phyloP scores from a whole-genome alignment of 2,113 vertebrate species.

The Lethenteron camtschaticum region DNA sequence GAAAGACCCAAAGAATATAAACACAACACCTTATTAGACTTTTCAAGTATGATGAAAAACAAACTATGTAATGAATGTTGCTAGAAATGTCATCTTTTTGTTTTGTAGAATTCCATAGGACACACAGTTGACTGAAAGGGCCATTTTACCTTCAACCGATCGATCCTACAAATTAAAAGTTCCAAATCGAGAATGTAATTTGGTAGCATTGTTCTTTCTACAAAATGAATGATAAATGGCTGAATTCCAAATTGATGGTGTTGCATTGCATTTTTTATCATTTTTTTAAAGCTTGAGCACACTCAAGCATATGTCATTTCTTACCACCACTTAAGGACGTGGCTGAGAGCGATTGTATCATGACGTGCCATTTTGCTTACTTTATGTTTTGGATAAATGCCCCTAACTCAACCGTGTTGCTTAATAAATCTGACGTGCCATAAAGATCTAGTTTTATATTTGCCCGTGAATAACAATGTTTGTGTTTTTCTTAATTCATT shows the following conservation, averaged over 20 bases:
- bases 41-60: too few relatives aligned
- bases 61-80: background rate
- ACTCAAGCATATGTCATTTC: too few relatives aligned
- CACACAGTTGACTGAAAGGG: background rate
- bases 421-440: too few relatives aligned
- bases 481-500: background rate
- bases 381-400: too few relatives aligned
- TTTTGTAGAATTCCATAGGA: background rate
- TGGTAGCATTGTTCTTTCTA: background rate
- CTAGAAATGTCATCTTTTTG: background rate
- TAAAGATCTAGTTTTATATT: background rate
- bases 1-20: too few relatives aligned
- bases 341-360: too few relatives aligned
- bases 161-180: background rate
- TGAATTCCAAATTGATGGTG: background rate
- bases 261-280: background rate
- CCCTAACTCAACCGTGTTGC: too few relatives aligned
- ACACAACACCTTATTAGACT: too few relatives aligned
- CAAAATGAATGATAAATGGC: slow-evolving; percentile 1
- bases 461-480: background rate
- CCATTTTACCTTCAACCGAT: background rate
- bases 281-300: too few relatives aligned
- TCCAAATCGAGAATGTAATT: background rate
- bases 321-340: too few relatives aligned
- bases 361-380: too few relatives aligned